Base-by-base conservation (phyloP, 2,888 invertebrate genomes). In the Branchinecta sandiegonensis region DNA sequence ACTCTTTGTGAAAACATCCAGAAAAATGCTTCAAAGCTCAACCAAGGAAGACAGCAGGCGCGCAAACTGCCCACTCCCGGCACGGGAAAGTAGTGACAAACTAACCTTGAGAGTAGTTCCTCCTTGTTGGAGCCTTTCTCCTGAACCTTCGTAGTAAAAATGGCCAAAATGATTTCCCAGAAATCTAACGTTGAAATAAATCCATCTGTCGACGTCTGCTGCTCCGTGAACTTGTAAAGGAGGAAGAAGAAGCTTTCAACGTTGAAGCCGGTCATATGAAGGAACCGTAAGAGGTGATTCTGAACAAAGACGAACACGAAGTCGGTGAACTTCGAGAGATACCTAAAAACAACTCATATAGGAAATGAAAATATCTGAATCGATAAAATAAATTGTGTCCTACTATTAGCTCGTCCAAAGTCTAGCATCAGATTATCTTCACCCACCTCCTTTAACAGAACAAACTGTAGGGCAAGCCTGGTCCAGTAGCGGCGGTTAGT, bases 241-340 rank as follows among this genome's bases (percentile, higher is more conserved):
- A 56, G 56, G 8, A 56, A 56, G 17, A 56, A 56, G 37, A 37
- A 56, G 56, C 56, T 56, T 56, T 56, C 56, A 56, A 56, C 56
- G 17, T 56, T 56, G 17, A 56, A 56, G n/a, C 56, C 56, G 56
- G 56, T n/a, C 17, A 17, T 14, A 9, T 56, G 17, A 8, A 56
- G 17, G 17, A n/a, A 56, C 17, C 56, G n/a, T 56, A 17, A 14
- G 8, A 56, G 56, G 17, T 56, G 56, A 56, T 17, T 56, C 9
- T 56, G 56, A 17, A 56, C 56, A 10, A 56, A 56, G 56, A 14
- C 17, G 14, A 14, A 17, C 10, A 56, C 56, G 17, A 56, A 56
- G 10, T 56, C 56, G 8, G 17, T 56, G 10, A 56, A 56, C 17
- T 17, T 56, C 17, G 56, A 56, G 14, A 56, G 17, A 56, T 56